Percentiles rank a stretch among this genome's conserved stretches.
Conservation (phyloP, 2,797 vertebrate genomes). For the Potorous gilbertii region DNA sequence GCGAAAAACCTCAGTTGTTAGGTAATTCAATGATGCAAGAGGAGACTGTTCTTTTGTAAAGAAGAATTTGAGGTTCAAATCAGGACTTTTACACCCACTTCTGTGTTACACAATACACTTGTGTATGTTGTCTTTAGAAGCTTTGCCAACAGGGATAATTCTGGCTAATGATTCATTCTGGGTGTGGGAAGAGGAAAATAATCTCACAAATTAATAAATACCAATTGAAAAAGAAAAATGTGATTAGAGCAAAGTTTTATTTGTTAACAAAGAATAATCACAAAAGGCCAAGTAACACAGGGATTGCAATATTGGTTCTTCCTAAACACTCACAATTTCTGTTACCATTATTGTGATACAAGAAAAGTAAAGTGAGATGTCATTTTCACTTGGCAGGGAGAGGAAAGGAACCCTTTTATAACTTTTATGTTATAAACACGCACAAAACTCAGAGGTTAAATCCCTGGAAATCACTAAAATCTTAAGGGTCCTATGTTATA, state of each 20-base stretch:
- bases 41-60: constrained; percentile 2
- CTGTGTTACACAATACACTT: constrained; percentile 2
- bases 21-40: not conserved
- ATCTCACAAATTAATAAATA: constrained; percentile 23
- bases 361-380: not conserved
- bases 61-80: not conserved
- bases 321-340: not conserved
- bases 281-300: not conserved
- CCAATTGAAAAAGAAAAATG: not conserved
- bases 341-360: not conserved
- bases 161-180: not conserved
- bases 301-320: not conserved
- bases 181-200: not conserved
- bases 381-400: not conserved
- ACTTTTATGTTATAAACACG: not conserved
- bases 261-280: not conserved
- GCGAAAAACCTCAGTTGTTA: not conserved
- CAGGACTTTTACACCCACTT: constrained; percentile 2
- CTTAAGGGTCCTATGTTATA: not conserved
- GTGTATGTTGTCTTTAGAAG: not conserved
- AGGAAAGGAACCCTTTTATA: not conserved
- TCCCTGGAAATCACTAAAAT: not conserved
- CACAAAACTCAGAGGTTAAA: not conserved
- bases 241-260: not conserved
- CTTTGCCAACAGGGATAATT: constrained; percentile 13